A percentile compares a stretch with the other conserved stretches of the same genome.
Conservation (phyloP, 2,113 vertebrate species). For the Apodemus speciosus region DNA sequence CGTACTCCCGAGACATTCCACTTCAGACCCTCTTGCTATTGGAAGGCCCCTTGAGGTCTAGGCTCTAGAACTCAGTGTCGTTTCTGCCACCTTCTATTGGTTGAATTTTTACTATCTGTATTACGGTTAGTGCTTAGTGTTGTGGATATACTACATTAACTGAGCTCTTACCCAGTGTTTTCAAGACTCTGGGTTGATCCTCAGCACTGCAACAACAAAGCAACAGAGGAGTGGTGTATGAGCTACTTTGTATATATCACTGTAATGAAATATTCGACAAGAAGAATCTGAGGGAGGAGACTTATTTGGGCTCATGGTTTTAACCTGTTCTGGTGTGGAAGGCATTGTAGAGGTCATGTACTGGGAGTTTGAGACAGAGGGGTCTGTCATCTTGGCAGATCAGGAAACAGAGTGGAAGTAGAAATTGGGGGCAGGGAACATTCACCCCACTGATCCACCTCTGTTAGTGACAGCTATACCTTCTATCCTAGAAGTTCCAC, state of each 20-base stretch:
- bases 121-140: neutral
- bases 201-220: neutral
- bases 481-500: neutral
- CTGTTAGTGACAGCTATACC: neutral
- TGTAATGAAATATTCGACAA: neutral
- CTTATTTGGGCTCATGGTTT: neutral
- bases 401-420: neutral
- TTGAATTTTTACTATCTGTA: neutral
- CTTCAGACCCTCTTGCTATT: constrained; percentile 57
- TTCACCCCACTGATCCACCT: neutral
- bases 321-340: neutral
- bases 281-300: neutral
- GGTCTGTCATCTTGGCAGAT: neutral
- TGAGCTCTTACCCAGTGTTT: neutral
- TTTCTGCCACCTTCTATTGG: neutral
- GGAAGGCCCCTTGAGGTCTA: neutral
- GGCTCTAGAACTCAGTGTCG: neutral
- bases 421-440: neutral
- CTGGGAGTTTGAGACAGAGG: neutral
- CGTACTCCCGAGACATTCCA: constrained; percentile 82
- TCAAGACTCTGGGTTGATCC: neutral
- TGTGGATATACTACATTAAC: neutral
- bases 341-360: neutral
- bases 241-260: neutral
- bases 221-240: neutral